Evolutionary conservation across 2,113 vertebrate species (phyloP), one percentile per base, ranked within the genome.

Genomic region (Xenopus laevis): DNA sequence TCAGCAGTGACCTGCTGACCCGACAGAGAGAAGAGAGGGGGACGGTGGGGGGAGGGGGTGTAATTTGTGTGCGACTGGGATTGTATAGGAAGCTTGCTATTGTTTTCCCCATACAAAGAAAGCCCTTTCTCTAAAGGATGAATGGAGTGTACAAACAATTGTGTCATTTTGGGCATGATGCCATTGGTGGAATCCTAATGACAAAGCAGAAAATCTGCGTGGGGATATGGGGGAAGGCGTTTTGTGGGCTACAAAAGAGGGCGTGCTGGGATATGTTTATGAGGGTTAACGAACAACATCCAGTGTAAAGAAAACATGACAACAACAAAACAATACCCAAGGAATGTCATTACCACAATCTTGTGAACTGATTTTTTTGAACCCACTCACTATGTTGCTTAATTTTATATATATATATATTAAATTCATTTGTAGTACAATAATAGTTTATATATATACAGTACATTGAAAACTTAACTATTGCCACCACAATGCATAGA

Each of bases 1-100:
- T 91, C 85, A 84, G 78, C 74, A 6, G 15, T 64, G 79, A 91
- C 91, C 91, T 85, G 80, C 60, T 90, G 89, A 93, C 89, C 93
- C 87, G 58, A 21, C 40, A 10, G 30, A 4, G 52, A 85, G 89
- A 90, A 87, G 89, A 93, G 86, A 89, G 90, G 93, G 86, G 85
- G 82, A 78, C 86, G 18, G 33, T 40, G 44, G 57, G 62, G n/a
- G 50, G n/a, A n/a, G 74, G 74, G 72, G 74, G 74, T 83, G 87
- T 82, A 83, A 85, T 86, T 77, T 69, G 86, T 85, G 79, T 82
- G 65, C 80, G 78, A 68, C 78, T 70, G 67, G 67, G 74, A 77
- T 77, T 83, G 81, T 79, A 20, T 79, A 64, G 68, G 79, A 81
- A 21, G 78, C 65, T 47, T 23, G n/a, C 74, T 77, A 77, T 77